Evolutionary conservation across 2,888 invertebrate species (phyloP).

Genomic region (Mythimna lalbum): DNA sequence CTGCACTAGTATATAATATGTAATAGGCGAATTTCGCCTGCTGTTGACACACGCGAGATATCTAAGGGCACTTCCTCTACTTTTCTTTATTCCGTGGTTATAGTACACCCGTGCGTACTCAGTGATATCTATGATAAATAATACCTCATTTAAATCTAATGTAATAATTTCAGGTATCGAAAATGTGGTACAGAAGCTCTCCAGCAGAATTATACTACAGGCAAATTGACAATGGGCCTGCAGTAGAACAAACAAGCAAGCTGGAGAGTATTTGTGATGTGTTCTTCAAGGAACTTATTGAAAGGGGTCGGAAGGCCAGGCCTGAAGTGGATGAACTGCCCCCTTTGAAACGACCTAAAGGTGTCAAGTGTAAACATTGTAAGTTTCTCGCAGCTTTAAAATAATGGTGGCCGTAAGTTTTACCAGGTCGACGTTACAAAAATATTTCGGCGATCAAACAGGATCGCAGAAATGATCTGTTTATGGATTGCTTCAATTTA

Average conservation of each 20-base stretch:
- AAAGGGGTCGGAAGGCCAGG: slow-evolving; percentile 92
- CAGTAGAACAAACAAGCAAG: slow-evolving; percentile 93
- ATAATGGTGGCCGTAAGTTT: not conserved
- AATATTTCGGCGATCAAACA: not conserved
- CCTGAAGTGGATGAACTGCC: slow-evolving; percentile 93
- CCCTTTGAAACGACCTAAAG: slow-evolving; percentile 93
- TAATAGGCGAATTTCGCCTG: too few relatives aligned
- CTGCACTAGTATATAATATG: too few relatives aligned
- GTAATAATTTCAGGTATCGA: slow-evolving; percentile 70
- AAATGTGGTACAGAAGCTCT: slow-evolving; percentile 96
- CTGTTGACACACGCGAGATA: too few relatives aligned
- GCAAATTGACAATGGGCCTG: slow-evolving; percentile 90
- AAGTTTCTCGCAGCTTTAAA: slow-evolving; percentile 70
- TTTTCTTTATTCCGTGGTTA: too few relatives aligned
- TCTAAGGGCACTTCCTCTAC: too few relatives aligned
- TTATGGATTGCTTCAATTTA: not conserved
- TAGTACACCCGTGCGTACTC: too few relatives aligned
- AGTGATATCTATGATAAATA: too few relatives aligned
- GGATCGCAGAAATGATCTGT: not conserved
- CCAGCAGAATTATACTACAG: slow-evolving; percentile 97
- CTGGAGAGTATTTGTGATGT: slow-evolving; percentile 93
- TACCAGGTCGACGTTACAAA: not conserved
- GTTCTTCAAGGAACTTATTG: slow-evolving; percentile 93
- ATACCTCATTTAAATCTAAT: not conserved
- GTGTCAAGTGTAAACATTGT: slow-evolving; percentile 93